Conservation (phyloP, 1,140 invertebrate genomes). For the Penaeus japonicus region DNA sequence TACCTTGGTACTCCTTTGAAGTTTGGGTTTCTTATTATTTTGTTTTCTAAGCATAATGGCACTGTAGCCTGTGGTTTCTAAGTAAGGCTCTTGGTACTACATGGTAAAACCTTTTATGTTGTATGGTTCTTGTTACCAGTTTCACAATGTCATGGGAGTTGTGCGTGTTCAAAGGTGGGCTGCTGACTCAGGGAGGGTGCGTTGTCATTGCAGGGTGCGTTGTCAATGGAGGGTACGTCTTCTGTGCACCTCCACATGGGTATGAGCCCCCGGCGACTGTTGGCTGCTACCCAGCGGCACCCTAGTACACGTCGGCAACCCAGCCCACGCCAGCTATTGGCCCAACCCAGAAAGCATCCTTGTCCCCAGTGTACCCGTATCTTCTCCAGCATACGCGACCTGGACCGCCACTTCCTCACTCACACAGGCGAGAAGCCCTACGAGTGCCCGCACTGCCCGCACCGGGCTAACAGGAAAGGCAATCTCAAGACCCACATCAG, state of each 20-base stretch:
- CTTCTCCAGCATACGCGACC: slow-evolving; percentile 53
- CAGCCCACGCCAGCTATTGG: slow-evolving; percentile 32
- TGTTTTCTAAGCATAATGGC: not conserved
- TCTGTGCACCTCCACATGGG: slow-evolving; percentile 30
- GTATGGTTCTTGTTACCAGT: not conserved
- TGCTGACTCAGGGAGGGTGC: slow-evolving; percentile 47
- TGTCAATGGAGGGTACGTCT: slow-evolving; percentile 47
- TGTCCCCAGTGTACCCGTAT: slow-evolving; percentile 49
- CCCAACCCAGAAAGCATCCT: slow-evolving; percentile 36
- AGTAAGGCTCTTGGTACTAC: no score
- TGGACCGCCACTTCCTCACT: slow-evolving; percentile 61
- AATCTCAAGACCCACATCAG: slow-evolving; percentile 57
- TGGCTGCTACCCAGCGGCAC: slow-evolving; percentile 9
- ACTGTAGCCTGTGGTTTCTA: no score
- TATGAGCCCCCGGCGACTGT: slow-evolving; percentile 37
- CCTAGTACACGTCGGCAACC: not conserved
- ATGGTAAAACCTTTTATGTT: not conserved
- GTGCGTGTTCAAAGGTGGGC: not conserved
- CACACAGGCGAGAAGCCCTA: slow-evolving; percentile 68
- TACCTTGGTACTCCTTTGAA: not conserved
- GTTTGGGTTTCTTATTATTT: not conserved
- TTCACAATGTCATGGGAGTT: not conserved
- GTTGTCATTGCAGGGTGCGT: slow-evolving; percentile 54
- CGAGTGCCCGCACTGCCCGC: slow-evolving; percentile 66
- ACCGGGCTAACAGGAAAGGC: slow-evolving; percentile 59